phyloP scores from a whole-genome alignment of 2,797 vertebrate genomes.

The Merluccius polli region DNA sequence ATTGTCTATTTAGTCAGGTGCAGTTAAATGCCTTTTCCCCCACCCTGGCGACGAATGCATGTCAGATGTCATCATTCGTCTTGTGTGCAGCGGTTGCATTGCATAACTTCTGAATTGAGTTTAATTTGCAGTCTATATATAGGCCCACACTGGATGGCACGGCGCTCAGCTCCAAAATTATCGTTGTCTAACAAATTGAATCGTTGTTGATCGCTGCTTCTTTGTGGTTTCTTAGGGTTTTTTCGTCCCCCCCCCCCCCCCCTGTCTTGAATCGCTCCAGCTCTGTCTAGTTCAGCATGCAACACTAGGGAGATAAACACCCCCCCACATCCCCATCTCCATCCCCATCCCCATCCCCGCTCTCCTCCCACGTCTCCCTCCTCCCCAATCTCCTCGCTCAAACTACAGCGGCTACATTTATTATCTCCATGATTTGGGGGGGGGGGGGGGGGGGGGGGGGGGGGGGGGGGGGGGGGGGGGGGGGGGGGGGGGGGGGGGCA shows the following conservation, averaged over 20 bases:
- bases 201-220: slow-evolving; percentile 52
- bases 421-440: slow-evolving; percentile 67
- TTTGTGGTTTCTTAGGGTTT: slow-evolving; percentile 42
- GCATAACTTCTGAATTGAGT: slow-evolving; percentile 79
- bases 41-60: no score
- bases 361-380: not conserved
- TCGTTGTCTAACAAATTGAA: not conserved
- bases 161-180: not conserved
- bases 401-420: slow-evolving; percentile 78
- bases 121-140: slow-evolving; percentile 70
- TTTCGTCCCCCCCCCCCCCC: not conserved
- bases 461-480: no score
- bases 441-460: slow-evolving; percentile 63
- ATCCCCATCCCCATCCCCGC: not conserved
- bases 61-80: no score
- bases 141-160: not conserved
- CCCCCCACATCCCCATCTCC: slow-evolving; percentile 34
- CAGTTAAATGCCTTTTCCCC: not conserved
- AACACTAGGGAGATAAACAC: slow-evolving; percentile 18
- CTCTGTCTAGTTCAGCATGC: not conserved
- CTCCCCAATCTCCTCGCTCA: slow-evolving; percentile 38
- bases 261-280: not conserved
- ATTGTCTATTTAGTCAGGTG: slow-evolving; percentile 1
- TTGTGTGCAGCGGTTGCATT: slow-evolving; percentile 35
- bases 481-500: slow-evolving; percentile 32